phyloP scores from a whole-genome alignment of 2,888 invertebrate genomes.

The Tillus elongatus region DNA sequence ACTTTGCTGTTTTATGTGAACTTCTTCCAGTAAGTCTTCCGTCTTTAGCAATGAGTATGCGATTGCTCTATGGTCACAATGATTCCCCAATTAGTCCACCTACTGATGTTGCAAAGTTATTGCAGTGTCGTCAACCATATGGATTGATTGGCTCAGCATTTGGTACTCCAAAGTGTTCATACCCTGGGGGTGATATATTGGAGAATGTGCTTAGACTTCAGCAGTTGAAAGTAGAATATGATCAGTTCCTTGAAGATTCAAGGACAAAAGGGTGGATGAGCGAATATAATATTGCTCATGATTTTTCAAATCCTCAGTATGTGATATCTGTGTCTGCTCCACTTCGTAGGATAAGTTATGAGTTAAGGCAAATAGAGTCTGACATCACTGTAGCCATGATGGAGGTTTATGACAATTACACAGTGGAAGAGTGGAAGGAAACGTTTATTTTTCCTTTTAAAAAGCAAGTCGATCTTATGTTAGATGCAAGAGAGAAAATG shows the following conservation, averaged over 20 bases:
- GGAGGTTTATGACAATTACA: slow-evolving; percentile 51
- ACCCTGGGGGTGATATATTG: slow-evolving; percentile 34
- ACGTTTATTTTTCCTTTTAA: slow-evolving; percentile 45
- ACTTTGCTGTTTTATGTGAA: slow-evolving; percentile 57
- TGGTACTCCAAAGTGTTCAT: slow-evolving; percentile 34
- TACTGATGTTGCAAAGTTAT: slow-evolving; percentile 31
- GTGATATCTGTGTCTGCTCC: slow-evolving; percentile 49
- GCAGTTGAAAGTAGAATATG: slow-evolving; percentile 45
- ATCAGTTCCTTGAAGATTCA: slow-evolving; percentile 40
- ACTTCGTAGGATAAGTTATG: slow-evolving; percentile 45
- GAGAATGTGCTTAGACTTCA: slow-evolving; percentile 40
- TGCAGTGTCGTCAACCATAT: slow-evolving; percentile 34
- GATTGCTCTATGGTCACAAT: slow-evolving; percentile 41
- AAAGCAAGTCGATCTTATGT: slow-evolving; percentile 43
- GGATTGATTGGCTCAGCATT: slow-evolving; percentile 31
- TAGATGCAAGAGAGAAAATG: slow-evolving; percentile 43
- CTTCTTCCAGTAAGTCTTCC: slow-evolving; percentile 54
- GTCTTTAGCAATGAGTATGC: slow-evolving; percentile 52
- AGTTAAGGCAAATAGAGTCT: slow-evolving; percentile 43
- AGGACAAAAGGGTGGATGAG: slow-evolving; percentile 52
- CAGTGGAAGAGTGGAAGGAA: slow-evolving; percentile 54
- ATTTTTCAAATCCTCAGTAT: slow-evolving; percentile 55
- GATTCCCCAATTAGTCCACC: slow-evolving; percentile 47
- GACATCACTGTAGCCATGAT: slow-evolving; percentile 46
- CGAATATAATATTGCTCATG: slow-evolving; percentile 55